phyloP scores from a whole-genome alignment of 30 jellyfish, hydroid and myxozoan species.

The Aurelia coerulea region DNA sequence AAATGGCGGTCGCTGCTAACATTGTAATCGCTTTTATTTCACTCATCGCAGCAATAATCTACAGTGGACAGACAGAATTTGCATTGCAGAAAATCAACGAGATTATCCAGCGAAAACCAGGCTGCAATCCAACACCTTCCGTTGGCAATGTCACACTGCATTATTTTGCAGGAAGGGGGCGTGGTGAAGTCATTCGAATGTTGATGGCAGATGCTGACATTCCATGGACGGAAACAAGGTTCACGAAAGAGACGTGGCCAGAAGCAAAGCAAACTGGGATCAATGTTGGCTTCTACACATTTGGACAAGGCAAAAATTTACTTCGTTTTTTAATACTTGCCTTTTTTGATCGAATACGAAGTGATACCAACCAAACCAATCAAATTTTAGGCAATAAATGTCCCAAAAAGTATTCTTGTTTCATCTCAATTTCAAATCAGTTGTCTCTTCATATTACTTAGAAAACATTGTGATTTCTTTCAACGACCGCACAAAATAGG shows the following conservation, averaged over 20 bases:
- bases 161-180: constrained; percentile 91
- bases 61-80: constrained; percentile 77
- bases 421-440: no score
- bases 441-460: no score
- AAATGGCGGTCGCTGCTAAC: constrained; percentile 74
- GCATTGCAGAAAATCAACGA: constrained; percentile 84
- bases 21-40: constrained; percentile 68
- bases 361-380: no score
- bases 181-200: constrained; percentile 90
- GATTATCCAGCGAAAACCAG: constrained; percentile 78
- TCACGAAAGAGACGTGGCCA: constrained; percentile 83
- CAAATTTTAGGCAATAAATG: no score
- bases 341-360: no score
- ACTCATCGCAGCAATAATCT: constrained; percentile 67
- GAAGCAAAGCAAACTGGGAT: constrained; percentile 73
- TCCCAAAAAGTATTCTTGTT: no score
- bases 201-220: constrained; percentile 81
- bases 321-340: no score
- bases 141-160: constrained; percentile 92
- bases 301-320: constrained; percentile 86
- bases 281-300: constrained; percentile 74
- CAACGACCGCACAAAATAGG: no score
- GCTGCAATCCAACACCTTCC: constrained; percentile 90
- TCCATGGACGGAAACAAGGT: constrained; percentile 75
- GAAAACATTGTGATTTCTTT: no score